These are phyloP conservation scores for Myotis pilosus DNA, from an alignment of 2,797 vertebrate species.

Conservation along the genomic window DNA sequence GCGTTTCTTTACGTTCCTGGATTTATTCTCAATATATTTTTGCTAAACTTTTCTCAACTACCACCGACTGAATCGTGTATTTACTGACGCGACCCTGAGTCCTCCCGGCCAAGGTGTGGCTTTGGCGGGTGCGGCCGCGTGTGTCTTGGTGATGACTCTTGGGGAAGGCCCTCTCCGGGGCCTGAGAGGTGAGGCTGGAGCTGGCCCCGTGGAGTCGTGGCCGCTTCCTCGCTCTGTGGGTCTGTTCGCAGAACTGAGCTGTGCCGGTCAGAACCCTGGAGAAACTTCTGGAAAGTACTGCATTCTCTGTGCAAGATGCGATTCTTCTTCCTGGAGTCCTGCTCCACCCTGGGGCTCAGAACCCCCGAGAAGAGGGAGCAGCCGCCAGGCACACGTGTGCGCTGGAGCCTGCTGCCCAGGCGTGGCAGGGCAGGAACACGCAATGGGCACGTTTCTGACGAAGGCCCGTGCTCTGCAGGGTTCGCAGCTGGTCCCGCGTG, in stretches of 20 bases:
- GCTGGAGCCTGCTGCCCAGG: too few species aligned
- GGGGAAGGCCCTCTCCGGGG: not conserved
- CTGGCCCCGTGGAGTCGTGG: not conserved
- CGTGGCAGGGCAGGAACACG: not conserved
- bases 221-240: not conserved
- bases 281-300: not conserved
- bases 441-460: not conserved
- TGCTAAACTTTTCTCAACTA: constrained; percentile 58
- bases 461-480: too few species aligned
- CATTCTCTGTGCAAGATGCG: constrained; percentile 5
- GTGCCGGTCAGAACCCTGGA: not conserved
- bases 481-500: too few species aligned
- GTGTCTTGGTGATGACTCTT: not conserved
- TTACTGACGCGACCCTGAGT: not conserved
- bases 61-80: not conserved
- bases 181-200: constrained; percentile 48
- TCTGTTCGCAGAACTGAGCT: not conserved
- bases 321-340: not conserved
- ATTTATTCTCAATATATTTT: constrained; percentile 62
- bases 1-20: constrained; percentile 40
- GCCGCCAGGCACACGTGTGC: not conserved
- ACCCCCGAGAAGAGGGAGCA: not conserved
- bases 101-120: accelerated
- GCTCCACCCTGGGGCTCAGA: not conserved
- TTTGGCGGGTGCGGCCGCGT: not conserved